Percentiles rank a stretch among this genome's conserved stretches.
phyloP scores from a whole-genome alignment of 2,888 invertebrate genomes.

The Ganaspis brasiliensis region DNA sequence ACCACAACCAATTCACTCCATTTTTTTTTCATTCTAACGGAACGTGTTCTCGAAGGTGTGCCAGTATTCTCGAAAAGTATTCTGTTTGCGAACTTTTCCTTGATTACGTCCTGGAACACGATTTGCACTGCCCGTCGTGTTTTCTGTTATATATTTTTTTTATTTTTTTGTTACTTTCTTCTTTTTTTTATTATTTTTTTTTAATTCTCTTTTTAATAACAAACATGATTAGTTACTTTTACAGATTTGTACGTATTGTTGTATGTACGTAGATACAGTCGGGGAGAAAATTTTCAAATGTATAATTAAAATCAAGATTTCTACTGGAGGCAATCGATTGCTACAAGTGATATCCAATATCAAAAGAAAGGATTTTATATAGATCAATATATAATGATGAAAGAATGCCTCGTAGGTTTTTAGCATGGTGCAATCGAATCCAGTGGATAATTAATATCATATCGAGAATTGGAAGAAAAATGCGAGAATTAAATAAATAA shows the following conservation, averaged over 20 bases:
- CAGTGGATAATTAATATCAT: neutral
- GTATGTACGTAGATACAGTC: conserved; percentile 29
- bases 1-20: conserved; percentile 18
- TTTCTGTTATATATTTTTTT: no score
- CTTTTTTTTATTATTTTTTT: conserved; percentile 17
- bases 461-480: neutral
- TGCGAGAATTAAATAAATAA: neutral
- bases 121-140: conserved; percentile 20
- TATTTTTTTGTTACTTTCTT: no score
- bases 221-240: conserved; percentile 27
- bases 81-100: conserved; percentile 48
- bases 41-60: conserved; percentile 37
- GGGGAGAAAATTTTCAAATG: neutral
- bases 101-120: conserved; percentile 41
- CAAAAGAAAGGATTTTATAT: conserved; percentile 31
- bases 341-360: conserved; percentile 38
- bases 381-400: conserved; percentile 25
- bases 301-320: conserved; percentile 16
- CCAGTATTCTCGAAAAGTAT: conserved; percentile 51
- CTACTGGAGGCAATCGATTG: conserved; percentile 24
- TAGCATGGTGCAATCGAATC: neutral
- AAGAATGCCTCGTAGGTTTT: conserved; percentile 22
- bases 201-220: conserved; percentile 28
- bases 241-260: conserved; percentile 10
- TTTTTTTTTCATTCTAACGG: conserved; percentile 19